phyloP scores from a whole-genome alignment of 2,797 vertebrate genomes.

The Phoebastria nigripes region DNA sequence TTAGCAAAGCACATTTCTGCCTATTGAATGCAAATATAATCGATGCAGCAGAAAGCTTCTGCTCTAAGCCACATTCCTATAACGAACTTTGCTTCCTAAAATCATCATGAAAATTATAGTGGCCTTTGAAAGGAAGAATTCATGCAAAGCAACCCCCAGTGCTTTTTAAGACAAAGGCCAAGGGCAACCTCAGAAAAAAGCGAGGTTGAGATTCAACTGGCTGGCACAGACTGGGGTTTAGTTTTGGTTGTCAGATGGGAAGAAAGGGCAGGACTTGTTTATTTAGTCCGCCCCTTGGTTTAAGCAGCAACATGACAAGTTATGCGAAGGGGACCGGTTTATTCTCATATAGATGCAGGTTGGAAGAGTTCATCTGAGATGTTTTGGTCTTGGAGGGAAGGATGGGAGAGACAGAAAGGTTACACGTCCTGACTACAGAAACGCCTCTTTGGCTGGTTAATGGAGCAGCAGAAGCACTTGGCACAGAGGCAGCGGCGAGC shows the following conservation, averaged over 20 bases:
- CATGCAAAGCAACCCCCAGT: background rate
- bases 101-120: background rate
- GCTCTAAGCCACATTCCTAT: background rate
- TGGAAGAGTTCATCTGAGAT: background rate
- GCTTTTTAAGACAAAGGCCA: background rate
- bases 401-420: background rate
- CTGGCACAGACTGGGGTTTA: background rate
- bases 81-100: background rate
- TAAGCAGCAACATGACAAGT: background rate
- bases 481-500: background rate
- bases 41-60: background rate
- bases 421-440: background rate
- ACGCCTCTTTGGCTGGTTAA: background rate
- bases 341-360: background rate
- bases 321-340: background rate
- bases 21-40: background rate
- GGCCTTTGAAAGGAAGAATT: conserved; percentile 4
- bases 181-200: background rate
- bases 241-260: background rate
- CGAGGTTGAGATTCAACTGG: background rate
- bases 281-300: background rate
- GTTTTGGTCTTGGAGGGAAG: background rate
- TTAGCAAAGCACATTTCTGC: conserved; percentile 1
- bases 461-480: background rate
- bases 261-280: background rate